phyloP scores from a whole-genome alignment of 1,140 invertebrate species.

The Tetramorium simillimum region DNA sequence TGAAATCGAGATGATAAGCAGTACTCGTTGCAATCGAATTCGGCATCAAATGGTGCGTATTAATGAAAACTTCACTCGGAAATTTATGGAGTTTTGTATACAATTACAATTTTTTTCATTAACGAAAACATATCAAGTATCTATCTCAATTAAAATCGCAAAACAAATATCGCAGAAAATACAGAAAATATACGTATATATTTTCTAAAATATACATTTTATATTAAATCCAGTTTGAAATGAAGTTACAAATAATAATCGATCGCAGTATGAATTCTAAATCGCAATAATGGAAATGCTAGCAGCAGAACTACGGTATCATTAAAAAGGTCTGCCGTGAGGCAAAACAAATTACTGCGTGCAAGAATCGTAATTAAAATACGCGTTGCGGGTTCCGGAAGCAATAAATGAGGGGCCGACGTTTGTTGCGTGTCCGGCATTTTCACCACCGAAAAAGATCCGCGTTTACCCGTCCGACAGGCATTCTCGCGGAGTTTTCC shows the following conservation, averaged over 20 bases:
- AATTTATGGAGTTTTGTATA: not conserved
- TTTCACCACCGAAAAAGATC: constrained; percentile 28
- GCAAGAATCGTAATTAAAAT: constrained; percentile 59
- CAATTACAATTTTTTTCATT: constrained; percentile 22
- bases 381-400: constrained; percentile 11
- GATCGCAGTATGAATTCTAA: not conserved
- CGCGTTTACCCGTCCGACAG: not conserved
- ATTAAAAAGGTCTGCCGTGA: constrained; percentile 38
- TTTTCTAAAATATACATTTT: not conserved
- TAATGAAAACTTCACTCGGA: not conserved
- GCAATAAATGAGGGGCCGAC: constrained; percentile 41
- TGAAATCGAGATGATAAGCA: constrained; percentile 47
- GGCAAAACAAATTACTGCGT: constrained; percentile 50
- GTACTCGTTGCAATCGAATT: constrained; percentile 31
- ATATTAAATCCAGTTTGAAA: not conserved
- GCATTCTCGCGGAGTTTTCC: not conserved
- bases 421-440: constrained; percentile 21
- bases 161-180: not conserved
- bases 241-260: constrained; percentile 16
- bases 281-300: constrained; percentile 29
- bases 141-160: not conserved
- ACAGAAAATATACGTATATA: not conserved
- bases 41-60: constrained; percentile 20
- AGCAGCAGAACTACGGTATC: not conserved
- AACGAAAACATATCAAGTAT: constrained; percentile 13